These are phyloP conservation scores for Plebejus anna DNA, from an alignment of 2,888 invertebrate genomes.

Conservation along the genomic window DNA sequence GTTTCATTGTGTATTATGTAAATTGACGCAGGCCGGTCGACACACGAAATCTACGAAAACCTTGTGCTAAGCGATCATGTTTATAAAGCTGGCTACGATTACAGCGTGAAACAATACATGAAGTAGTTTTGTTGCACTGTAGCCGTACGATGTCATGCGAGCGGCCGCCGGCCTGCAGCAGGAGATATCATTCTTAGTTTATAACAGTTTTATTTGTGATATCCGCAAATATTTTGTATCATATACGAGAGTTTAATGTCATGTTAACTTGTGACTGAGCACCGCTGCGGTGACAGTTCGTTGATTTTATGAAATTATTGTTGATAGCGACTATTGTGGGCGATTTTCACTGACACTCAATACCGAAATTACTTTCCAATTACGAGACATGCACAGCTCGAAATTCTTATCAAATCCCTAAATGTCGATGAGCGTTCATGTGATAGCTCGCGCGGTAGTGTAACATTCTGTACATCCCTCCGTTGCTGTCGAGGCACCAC, in stretches of 20 bases:
- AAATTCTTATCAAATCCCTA: background rate
- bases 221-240: conserved; percentile 74
- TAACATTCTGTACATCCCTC: conserved; percentile 13
- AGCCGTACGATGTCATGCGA: background rate
- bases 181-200: conserved; percentile 42
- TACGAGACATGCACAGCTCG: background rate
- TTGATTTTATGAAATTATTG: conserved; percentile 43
- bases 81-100: background rate
- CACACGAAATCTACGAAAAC: background rate
- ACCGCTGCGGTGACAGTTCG: conserved; percentile 46
- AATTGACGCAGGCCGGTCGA: conserved; percentile 5
- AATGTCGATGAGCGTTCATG: background rate
- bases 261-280: conserved; percentile 54
- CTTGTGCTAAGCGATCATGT: background rate
- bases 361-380: background rate
- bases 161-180: background rate
- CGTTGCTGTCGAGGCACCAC: background rate
- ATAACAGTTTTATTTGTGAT: conserved; percentile 72
- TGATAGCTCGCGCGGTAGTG: background rate
- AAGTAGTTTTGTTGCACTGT: background rate
- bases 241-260: conserved; percentile 65
- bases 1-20: conserved; percentile 20
- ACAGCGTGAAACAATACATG: background rate
- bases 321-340: conserved; percentile 34
- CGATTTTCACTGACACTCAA: conserved; percentile 8